These are phyloP conservation scores for Epicampocera succincta DNA, from an alignment of 2,888 invertebrate species.

Conservation along the genomic window DNA sequence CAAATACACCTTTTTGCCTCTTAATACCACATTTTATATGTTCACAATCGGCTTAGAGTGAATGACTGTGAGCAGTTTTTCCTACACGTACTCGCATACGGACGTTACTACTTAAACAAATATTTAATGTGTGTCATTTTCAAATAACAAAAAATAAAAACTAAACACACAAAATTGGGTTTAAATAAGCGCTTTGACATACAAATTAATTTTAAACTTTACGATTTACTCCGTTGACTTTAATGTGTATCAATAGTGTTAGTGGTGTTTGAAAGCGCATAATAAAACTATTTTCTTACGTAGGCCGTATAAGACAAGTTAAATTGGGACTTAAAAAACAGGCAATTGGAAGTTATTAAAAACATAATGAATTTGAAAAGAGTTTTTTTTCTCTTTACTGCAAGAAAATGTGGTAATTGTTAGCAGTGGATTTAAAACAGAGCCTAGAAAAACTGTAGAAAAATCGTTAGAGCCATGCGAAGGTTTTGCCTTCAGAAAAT, in stretches of 20 bases:
- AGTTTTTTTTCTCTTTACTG: too few relatives aligned
- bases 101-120: neutral
- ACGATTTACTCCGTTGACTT: conserved; percentile 29
- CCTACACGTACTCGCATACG: neutral
- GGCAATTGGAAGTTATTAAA: conserved; percentile 32
- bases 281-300: conserved; percentile 15
- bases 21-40: conserved; percentile 59
- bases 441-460: too few relatives aligned
- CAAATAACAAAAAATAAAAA: neutral
- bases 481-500: too few relatives aligned
- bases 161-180: conserved; percentile 5
- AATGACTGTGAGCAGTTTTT: conserved; percentile 1
- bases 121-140: neutral
- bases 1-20: conserved; percentile 49
- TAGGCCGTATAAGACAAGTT: conserved; percentile 17
- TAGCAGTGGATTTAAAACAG: too few relatives aligned
- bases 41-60: conserved; percentile 59
- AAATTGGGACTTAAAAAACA: conserved; percentile 29
- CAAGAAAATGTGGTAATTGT: too few relatives aligned
- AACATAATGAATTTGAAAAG: too few relatives aligned
- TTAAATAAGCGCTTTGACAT: conserved; percentile 47
- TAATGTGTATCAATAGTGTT: conserved; percentile 23
- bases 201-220: conserved; percentile 57
- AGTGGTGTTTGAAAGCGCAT: conserved; percentile 9
- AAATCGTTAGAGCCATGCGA: too few relatives aligned